Evolutionary conservation across 2,888 invertebrate genomes (phyloP), one percentile per base, ranked within the genome.

Genomic region (Neelides folsomi): DNA sequence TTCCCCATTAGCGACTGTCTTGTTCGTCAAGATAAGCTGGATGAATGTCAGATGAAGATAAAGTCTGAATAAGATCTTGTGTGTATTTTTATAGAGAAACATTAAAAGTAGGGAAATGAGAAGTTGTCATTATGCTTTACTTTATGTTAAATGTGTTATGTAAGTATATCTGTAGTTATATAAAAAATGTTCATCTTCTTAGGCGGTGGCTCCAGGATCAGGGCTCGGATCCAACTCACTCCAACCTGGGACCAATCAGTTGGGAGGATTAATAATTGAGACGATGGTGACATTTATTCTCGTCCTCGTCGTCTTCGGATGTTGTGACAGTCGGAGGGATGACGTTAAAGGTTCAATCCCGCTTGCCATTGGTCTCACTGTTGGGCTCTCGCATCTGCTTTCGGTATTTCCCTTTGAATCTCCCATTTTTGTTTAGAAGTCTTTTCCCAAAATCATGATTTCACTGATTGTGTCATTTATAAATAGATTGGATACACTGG

Each of bases 341-440:
- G 63, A 63, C 45, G 58, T 63, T 8, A 62, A 62, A 51, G 51
- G 81, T 27, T 80, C 85, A 1, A 87, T 85, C 0, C 86, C 92
- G 0, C 73, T 93, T 47, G 83, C 88, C 52, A 92, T 94, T 67
- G 93, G 93, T 0, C 76, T 93, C 63, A 79, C 90, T 0, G 86
- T 93, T 44, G 80, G 84, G 0, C 74, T 88, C 57, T 85, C 88
- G 3, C 92, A 93, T 70, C 74, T 93, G 65, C 80, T 84, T 49
- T 83, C 85, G 10, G 89, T 93, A 71, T 13, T 36, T 37, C 43
- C 16, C 15, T 44, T 45, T 42, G 10, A 19, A 51, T 45, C 34
- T 46, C 20, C 46, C 20, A 19, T 6, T 13, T 15, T 18, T 10
- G 16, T 38, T 13, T 12, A 35, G 37, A 45, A 20, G 9, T 52